These are phyloP conservation scores for Heliconius cydno DNA, from an alignment of 2,888 invertebrate genomes.

Conservation along the genomic window DNA sequence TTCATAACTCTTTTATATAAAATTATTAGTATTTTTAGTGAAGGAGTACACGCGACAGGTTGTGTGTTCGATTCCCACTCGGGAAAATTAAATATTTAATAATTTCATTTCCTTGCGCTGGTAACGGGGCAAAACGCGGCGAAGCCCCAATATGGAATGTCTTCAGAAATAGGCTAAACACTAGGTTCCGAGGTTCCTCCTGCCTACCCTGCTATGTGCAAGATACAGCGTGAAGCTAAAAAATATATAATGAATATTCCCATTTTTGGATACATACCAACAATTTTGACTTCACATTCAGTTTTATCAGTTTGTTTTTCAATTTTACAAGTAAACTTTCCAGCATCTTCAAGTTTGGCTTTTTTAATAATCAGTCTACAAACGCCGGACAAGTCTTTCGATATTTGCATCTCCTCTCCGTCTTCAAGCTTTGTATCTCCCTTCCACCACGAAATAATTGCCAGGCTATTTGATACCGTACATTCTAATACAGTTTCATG, in stretches of 20 bases:
- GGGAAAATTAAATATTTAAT: too few species aligned
- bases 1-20: too few species aligned
- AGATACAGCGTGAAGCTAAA: too few species aligned
- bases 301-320: slow-evolving; percentile 95
- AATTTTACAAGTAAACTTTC: slow-evolving; percentile 94
- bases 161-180: too few species aligned
- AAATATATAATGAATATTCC: not conserved
- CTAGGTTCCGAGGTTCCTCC: too few species aligned
- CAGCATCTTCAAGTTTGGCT: slow-evolving; percentile 92
- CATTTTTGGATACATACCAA: slow-evolving; percentile 80
- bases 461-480: slow-evolving; percentile 95
- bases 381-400: slow-evolving; percentile 95
- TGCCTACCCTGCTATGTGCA: too few species aligned
- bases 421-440: slow-evolving; percentile 92
- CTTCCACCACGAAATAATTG: slow-evolving; percentile 96
- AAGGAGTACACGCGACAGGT: too few species aligned
- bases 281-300: slow-evolving; percentile 90
- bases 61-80: too few species aligned
- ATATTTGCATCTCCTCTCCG: slow-evolving; percentile 92
- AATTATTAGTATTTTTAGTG: too few species aligned
- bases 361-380: slow-evolving; percentile 94
- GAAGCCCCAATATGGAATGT: too few species aligned
- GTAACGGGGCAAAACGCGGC: too few species aligned
- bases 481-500: slow-evolving; percentile 97
- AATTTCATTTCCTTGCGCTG: too few species aligned